These are phyloP conservation scores for Uloborus plumipes DNA, from an alignment of 2,888 invertebrate species.

Conservation along the genomic window DNA sequence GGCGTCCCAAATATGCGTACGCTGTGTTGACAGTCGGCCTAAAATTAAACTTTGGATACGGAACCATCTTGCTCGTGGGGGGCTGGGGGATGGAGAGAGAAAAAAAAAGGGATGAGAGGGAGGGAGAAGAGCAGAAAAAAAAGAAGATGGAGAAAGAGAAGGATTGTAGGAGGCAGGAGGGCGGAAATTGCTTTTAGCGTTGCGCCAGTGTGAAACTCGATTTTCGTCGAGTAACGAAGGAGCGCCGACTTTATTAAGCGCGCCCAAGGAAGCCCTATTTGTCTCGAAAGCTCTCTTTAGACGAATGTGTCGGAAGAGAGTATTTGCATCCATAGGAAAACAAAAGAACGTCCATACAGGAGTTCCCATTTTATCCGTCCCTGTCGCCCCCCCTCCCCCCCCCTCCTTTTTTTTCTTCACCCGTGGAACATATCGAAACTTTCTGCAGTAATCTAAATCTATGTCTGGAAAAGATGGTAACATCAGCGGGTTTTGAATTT, in stretches of 20 bases:
- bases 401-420: too few relatives aligned
- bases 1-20: slow-evolving; percentile 59
- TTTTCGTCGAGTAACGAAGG: slow-evolving; percentile 62
- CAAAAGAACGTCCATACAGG: slow-evolving; percentile 21
- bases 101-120: background rate
- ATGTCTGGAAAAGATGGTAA: too few relatives aligned
- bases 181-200: slow-evolving; percentile 64
- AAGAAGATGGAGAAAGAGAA: slow-evolving; percentile 35
- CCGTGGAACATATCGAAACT: too few relatives aligned
- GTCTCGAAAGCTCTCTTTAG: slow-evolving; percentile 57
- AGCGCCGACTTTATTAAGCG: slow-evolving; percentile 59
- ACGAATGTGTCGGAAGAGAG: slow-evolving; percentile 46
- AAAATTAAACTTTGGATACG: slow-evolving; percentile 64
- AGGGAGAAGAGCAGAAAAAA: slow-evolving; percentile 27
- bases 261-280: slow-evolving; percentile 59
- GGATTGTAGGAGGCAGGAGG: slow-evolving; percentile 63
- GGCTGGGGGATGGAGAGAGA: background rate
- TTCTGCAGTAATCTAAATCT: too few relatives aligned
- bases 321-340: slow-evolving; percentile 54
- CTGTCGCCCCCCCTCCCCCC: too few relatives aligned
- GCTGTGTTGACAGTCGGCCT: slow-evolving; percentile 62
- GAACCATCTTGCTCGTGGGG: slow-evolving; percentile 45
- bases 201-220: slow-evolving; percentile 62
- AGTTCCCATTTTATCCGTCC: too few relatives aligned
- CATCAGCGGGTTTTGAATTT: too few relatives aligned